Conservation (phyloP, 1,140 invertebrate species). For the Drosophila takahashii region DNA sequence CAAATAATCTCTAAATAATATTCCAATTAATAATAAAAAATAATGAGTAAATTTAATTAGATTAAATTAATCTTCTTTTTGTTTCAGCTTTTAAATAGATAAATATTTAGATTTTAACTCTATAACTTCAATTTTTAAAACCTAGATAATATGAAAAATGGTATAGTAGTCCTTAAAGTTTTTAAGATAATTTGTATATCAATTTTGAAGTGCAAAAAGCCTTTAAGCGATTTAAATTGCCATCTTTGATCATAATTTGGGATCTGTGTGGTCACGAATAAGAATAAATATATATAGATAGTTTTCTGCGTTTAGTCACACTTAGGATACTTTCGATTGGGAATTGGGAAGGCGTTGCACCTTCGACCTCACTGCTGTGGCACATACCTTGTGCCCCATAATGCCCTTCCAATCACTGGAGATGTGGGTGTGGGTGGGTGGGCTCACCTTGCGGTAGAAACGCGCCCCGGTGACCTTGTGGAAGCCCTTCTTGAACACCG, state of each 20-base stretch:
- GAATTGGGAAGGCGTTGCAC: conserved; percentile 5
- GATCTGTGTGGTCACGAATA: neutral
- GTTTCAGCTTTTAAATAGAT: no score
- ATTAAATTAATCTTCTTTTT: no score
- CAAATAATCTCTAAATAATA: no score
- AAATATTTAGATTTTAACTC: no score
- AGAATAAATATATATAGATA: no score
- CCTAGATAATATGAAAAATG: no score
- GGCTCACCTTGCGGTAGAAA: conserved; percentile 90
- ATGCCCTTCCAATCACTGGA: conserved; percentile 21
- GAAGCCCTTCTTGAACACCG: conserved; percentile 93
- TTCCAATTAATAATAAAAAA: no score
- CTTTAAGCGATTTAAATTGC: neutral
- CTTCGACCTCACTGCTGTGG: neutral
- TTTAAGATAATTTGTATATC: neutral
- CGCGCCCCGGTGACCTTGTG: conserved; percentile 92
- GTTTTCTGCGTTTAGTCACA: conserved; percentile 5
- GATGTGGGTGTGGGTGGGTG: neutral
- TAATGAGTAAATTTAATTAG: no score
- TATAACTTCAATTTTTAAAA: no score
- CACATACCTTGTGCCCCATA: conserved; percentile 3
- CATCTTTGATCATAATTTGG: neutral
- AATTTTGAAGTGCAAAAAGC: neutral
- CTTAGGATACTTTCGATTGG: neutral
- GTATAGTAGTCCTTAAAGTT: neutral